phyloP scores from a whole-genome alignment of 2,888 invertebrate genomes.

The Brachyopa scutellaris region DNA sequence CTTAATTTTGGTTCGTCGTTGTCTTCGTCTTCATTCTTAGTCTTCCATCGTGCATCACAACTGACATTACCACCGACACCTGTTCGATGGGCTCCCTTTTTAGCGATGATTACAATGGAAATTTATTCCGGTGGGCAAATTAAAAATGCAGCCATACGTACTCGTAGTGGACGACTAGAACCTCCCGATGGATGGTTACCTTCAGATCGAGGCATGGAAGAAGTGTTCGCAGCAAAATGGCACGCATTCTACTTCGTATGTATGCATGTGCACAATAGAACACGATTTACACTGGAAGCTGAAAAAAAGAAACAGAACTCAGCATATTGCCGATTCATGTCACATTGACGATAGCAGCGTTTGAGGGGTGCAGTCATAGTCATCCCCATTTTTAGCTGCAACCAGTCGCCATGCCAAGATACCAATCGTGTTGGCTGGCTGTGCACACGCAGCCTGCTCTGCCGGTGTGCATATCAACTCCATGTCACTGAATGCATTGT shows the following conservation, averaged over 20 bases:
- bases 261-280: slow-evolving; percentile 35
- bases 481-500: slow-evolving; percentile 10
- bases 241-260: slow-evolving; percentile 41
- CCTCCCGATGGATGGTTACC: slow-evolving; percentile 8
- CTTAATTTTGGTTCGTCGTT: slow-evolving; percentile 5
- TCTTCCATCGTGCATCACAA: background rate
- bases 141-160: slow-evolving; percentile 34
- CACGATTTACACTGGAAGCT: slow-evolving; percentile 16
- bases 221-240: slow-evolving; percentile 58
- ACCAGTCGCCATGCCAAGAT: slow-evolving; percentile 39
- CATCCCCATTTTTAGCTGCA: slow-evolving; percentile 47
- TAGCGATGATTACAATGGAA: slow-evolving; percentile 61
- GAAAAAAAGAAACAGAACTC: slow-evolving; percentile 26
- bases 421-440: slow-evolving; percentile 20
- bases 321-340: slow-evolving; percentile 61
- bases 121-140: slow-evolving; percentile 68
- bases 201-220: slow-evolving; percentile 38
- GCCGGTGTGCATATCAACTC: background rate
- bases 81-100: slow-evolving; percentile 51
- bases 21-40: slow-evolving; percentile 8
- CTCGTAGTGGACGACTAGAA: background rate
- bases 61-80: slow-evolving; percentile 48
- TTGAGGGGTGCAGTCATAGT: slow-evolving; percentile 58
- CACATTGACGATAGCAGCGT: slow-evolving; percentile 51
- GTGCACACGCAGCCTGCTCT: slow-evolving; percentile 39